Evolutionary conservation across 2,888 invertebrate genomes (phyloP), one percentile per base, ranked within the genome.

Genomic region (Alentia gelatinosa): DNA sequence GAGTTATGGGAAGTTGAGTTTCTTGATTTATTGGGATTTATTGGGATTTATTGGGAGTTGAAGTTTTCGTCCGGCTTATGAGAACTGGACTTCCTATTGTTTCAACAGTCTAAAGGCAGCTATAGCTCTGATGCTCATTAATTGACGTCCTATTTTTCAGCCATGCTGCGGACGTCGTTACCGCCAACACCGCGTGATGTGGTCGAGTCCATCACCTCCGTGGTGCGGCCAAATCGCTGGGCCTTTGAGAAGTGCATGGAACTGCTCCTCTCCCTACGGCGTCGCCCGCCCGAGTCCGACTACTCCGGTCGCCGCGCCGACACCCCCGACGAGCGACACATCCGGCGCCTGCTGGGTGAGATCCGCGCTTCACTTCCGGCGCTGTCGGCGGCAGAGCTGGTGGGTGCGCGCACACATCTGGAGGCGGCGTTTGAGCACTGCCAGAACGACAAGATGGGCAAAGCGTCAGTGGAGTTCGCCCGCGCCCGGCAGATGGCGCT

Each of bases 151-250:
- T 42, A n/a, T 15, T 56, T 79, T 79, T 37, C 86, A 86, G 86
- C 30, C 86, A 86, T 86, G 86, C 42, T 86, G 86, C 86, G 86
- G 42, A 33, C 86, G 47, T 47, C 86, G 47, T 30, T 86, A 30
- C 86, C 86, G 50, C 47, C 86, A 42, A 86, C 86, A 19, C 86
- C 86, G 15, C 42, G 86, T 23, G 26, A 30, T 47, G 47, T 86
- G 47, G 86, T 86, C 15, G 86, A 86, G 47, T 86, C 86, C 86
- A 86, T 86, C 86, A 86, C 86, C 15, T 42, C 86, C 47, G 42
- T 50, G 47, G 86, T 47, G 47, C 42, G 50, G 30, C 86, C 86
- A 26, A 23, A 47, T 7, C 23, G 50, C 26, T 86, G 86, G 86
- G 86, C 42, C 33, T 86, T 86, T 23, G 86, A 50, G 42, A 86